Evolutionary conservation across 2,113 vertebrate species (phyloP), one percentile per base, ranked within the genome.

Genomic region (Atractosteus spatula): DNA sequence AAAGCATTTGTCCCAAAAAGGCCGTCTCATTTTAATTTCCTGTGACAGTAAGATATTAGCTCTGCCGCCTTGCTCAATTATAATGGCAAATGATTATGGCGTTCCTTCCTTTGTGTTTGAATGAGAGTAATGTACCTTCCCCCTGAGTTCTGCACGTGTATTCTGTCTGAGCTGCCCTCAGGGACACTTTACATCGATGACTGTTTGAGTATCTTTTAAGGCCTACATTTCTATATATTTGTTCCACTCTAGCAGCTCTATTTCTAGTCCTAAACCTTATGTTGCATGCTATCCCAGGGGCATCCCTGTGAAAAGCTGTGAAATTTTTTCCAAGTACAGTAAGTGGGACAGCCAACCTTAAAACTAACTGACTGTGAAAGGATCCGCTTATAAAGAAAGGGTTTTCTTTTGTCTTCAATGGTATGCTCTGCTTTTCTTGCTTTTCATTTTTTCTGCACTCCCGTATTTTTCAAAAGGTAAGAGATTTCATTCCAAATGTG

Each of bases 181-280:
- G 70, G 61, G 75, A 67, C 7, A 68, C 78, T 76, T 82, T 79
- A 79, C 81, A 85, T 86, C 74, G 78, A 75, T 67, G 76, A 75
- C 77, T 80, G 62, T 61, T 51, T 29, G 44, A 70, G 62, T 55
- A 68, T 69, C 79, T 81, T 87, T 76, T 82, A 80, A 85, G 82
- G 76, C 80, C 79, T 79, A 78, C 79, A 81, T 81, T 85, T 74
- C 66, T 51, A 71, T 68, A 79, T 78, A 87, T 87, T 86, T 86
- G 85, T 90, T 88, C 83, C 84, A 84, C 83, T 82, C 79, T 72
- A 78, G 80, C 78, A 78, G 69, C 79, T 86, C 84, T 84, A 86
- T 86, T 86, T 72, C 78, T 78, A 29, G 76, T 77, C 57, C 67
- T 84, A 81, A 78, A 62, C 77, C 76, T 81, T 85, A 75, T 83